These are phyloP conservation scores for Syncerus caffer DNA, from an alignment of 2,797 vertebrate species.

Conservation along the genomic window DNA sequence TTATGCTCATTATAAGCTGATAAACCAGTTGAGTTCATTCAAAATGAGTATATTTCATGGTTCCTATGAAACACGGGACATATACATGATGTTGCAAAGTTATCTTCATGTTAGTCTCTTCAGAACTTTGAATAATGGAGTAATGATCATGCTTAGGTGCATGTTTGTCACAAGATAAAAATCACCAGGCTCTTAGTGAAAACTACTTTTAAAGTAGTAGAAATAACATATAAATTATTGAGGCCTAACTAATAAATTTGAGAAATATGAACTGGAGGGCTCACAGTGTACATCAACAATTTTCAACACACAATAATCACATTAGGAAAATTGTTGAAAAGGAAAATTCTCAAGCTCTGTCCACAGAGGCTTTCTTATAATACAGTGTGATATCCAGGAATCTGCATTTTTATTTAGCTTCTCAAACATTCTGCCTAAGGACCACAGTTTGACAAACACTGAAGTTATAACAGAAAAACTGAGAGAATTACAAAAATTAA, in stretches of 20 bases:
- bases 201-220: neutral
- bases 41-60: neutral
- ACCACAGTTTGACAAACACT: conserved; percentile 7
- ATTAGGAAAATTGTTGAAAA: neutral
- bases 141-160: neutral
- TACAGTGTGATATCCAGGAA: neutral
- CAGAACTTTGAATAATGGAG: neutral
- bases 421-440: neutral
- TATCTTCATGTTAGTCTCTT: neutral
- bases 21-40: neutral
- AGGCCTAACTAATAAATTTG: neutral
- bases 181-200: neutral
- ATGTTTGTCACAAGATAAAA: neutral
- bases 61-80: neutral
- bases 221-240: neutral
- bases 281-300: neutral
- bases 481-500: neutral
- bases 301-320: neutral
- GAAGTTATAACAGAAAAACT: neutral
- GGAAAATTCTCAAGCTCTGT: neutral
- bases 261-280: neutral
- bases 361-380: neutral
- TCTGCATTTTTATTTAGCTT: neutral
- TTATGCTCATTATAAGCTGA: neutral
- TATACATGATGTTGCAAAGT: neutral